Evolutionary conservation across 2,888 invertebrate species (phyloP), one percentile per base, ranked within the genome.

Genomic region (Andrena dorsata): DNA sequence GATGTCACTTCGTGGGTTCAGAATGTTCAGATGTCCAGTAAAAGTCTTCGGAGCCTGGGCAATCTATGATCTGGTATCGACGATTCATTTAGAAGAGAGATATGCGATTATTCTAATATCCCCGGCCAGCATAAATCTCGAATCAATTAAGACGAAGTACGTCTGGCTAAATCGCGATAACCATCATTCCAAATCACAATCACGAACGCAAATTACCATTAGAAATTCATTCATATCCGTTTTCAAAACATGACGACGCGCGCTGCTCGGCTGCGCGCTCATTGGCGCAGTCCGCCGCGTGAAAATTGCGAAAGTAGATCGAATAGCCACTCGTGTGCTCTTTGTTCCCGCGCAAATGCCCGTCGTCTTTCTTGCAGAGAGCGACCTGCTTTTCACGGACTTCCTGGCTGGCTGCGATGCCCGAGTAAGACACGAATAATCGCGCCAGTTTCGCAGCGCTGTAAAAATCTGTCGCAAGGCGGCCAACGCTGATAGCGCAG

Each of bases 301-400:
- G 10, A 41, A 47, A 63, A 26, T 20, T 26, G 23, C 20, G 23
- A 61, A 60, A 72, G 41, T 56, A 53, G 56, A 73, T 73, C 41
- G 23, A 63, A 56, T 35, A 68, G 20, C 23, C 13, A 35, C 41
- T 16, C 23, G 51, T n/a, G 32, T 20, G 28, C 63, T 70, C 70
- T 53, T 76, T 71, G 64, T 56, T 61, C 60, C 16, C 49, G 20
- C 53, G 10, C 16, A 23, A 64, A 26, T 23, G 41, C 10, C 10
- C 32, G 56, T 16, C 41, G 63, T 30, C n/a, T 35, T 20, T 69
- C 26, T 51, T 49, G 30, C 23, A 13, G 58, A 10, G 64, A 73
- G 32, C 58, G 70, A 20, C 73, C 73, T 70, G 76, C 51, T 80
- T 83, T 76, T 64, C 65, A 66, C 51, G 51, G 49, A 79, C 63